These are phyloP conservation scores for Thaumatotibia leucotreta DNA, from an alignment of 1,140 invertebrate species.

Conservation along the genomic window DNA sequence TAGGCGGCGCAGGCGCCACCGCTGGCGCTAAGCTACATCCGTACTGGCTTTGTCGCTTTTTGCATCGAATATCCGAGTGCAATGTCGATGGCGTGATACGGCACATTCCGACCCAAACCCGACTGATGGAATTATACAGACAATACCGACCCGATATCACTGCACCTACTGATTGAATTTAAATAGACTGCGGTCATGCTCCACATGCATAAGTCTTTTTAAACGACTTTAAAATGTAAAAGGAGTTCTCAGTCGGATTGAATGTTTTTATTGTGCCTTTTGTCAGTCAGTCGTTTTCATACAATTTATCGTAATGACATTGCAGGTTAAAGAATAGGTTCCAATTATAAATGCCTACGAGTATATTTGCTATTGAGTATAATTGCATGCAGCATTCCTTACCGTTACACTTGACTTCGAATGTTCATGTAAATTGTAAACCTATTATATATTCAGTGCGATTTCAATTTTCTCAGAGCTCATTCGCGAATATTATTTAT, in stretches of 20 bases:
- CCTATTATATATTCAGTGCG: neutral
- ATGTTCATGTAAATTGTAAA: neutral
- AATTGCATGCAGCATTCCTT: neutral
- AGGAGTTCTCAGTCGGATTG: too few relatives aligned
- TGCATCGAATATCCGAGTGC: conserved; percentile 51
- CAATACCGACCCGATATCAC: conserved; percentile 42
- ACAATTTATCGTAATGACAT: conserved; percentile 11
- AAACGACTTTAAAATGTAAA: too few relatives aligned
- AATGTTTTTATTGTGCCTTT: too few relatives aligned
- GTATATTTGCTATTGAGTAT: conserved; percentile 1
- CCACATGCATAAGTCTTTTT: conserved; percentile 5
- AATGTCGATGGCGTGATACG: conserved; percentile 52
- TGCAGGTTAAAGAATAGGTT: conserved; percentile 9
- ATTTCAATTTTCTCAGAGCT: neutral
- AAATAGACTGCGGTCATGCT: conserved; percentile 16
- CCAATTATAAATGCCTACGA: conserved; percentile 12
- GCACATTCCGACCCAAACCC: conserved; percentile 58
- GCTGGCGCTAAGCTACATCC: conserved; percentile 22
- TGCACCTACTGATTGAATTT: conserved; percentile 48
- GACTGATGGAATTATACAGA: conserved; percentile 58
- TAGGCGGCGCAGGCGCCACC: conserved; percentile 42
- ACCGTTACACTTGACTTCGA: neutral
- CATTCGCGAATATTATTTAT: neutral
- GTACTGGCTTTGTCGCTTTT: conserved; percentile 43
- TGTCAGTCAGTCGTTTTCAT: conserved; percentile 4